Percentiles rank a stretch among this genome's conserved stretches.
phyloP scores from a whole-genome alignment of 2,113 vertebrate genomes.

The Hippolais icterina region DNA sequence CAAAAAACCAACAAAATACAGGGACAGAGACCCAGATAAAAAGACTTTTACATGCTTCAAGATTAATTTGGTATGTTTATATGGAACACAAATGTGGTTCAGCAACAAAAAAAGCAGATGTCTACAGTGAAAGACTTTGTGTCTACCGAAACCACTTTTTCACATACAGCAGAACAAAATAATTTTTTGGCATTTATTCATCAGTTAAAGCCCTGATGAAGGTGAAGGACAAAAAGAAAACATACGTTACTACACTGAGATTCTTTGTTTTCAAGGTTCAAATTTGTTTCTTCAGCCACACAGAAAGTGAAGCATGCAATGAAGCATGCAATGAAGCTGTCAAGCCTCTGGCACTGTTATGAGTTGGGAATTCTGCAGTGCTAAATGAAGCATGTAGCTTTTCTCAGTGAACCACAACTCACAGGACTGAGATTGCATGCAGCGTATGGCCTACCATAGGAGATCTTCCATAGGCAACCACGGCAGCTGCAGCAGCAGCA shows the following conservation, averaged over 20 bases:
- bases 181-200: background rate
- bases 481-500: conserved; percentile 84
- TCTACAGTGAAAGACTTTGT: background rate
- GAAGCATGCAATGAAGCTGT: background rate
- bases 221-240: background rate
- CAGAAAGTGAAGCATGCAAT: background rate
- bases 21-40: background rate
- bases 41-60: background rate
- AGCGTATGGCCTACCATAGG: conserved; percentile 83
- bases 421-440: background rate
- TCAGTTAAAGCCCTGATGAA: background rate
- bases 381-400: conserved; percentile 9
- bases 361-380: background rate
- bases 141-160: background rate
- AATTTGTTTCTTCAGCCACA: background rate
- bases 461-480: conserved; percentile 91
- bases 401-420: background rate
- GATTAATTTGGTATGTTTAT: background rate
- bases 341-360: background rate
- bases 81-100: background rate
- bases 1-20: background rate
- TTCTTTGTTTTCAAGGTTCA: background rate
- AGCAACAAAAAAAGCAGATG: conserved; percentile 26
- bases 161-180: conserved; percentile 2
- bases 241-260: background rate